Conservation (phyloP, 2,888 invertebrate genomes). For the Tanytarsus gracilentus region DNA sequence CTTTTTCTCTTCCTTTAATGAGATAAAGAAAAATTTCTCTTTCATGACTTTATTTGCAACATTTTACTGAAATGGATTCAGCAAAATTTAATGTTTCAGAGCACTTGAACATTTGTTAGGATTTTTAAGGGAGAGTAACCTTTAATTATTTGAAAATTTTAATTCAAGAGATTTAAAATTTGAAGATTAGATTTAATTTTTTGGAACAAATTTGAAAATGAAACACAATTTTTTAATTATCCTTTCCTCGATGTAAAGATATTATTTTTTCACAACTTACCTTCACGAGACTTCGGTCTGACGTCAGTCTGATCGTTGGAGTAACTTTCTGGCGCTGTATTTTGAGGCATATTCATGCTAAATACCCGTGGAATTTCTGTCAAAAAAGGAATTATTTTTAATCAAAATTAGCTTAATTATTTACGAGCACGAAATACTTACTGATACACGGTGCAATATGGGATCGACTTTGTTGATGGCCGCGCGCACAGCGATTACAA, state of each 20-base stretch:
- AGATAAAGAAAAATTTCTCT: background rate
- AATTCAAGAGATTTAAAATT: too few relatives aligned
- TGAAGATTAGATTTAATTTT: too few relatives aligned
- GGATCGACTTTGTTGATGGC: constrained; percentile 95
- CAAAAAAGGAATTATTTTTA: constrained; percentile 1
- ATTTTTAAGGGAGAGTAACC: too few relatives aligned
- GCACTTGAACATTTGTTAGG: too few relatives aligned
- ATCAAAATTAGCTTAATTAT: background rate
- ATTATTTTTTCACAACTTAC: background rate
- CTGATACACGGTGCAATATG: constrained; percentile 97
- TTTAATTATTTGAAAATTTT: too few relatives aligned
- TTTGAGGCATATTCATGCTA: constrained; percentile 42
- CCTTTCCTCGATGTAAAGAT: background rate
- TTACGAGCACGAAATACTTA: constrained; percentile 49
- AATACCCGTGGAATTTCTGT: constrained; percentile 69
- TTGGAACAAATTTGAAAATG: too few relatives aligned
- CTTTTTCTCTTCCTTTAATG: constrained; percentile 19
- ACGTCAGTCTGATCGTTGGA: constrained; percentile 34
- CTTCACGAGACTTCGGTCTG: constrained; percentile 15
- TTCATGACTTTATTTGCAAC: background rate
- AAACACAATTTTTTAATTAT: too few relatives aligned
- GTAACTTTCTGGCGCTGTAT: constrained; percentile 42
- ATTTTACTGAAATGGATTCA: background rate
- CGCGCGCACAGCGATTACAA: constrained; percentile 95
- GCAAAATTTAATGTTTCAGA: too few relatives aligned